Base-by-base conservation (phyloP, 2,888 invertebrate genomes). In the Drosophila macrothrix region DNA sequence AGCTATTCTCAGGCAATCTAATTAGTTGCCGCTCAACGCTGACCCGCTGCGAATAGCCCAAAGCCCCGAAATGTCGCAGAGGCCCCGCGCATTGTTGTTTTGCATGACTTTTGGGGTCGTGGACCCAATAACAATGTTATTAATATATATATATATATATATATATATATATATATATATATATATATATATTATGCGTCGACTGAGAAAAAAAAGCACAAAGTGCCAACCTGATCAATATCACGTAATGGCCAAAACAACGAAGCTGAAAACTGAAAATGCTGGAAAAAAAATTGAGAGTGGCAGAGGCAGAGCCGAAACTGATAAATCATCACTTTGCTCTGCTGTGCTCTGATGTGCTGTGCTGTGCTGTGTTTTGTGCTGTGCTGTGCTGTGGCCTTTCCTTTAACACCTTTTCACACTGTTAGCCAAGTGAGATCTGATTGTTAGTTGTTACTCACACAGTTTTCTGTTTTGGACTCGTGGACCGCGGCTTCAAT, bases 191-290 rank as follows among this genome's bases (percentile, higher is more conserved):
- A 19, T 58, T 43, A 31, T 49, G 22, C 55, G 52, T 41, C 22
- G 37, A 56, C 39, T 35, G 56, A 56, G 37, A 12, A 58, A 61
- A 61, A 56, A 53, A n/a, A 33, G 2, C 54, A 35, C 55, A 52
- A 60, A 50, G 33, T 43, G 58, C 49, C 56, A 56, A 79, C 63
- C 65, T 82, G 85, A 76, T 82, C 69, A 53, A 82, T 82, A 82
- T 76, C 80, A 76, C 82, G 83, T 79, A 76, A 69, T 69, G 60
- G 53, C 52, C 65, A 39, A 56, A 59, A 22, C 39, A 52, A 41
- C 49, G 31, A 59, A 46, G n/a, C 33, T 31, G 31, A 31, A 31
- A 31, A 37, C 49, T 19, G 14, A 61, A 29, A 60, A 29, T 56
- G n/a, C 37, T 33, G n/a, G 50, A 43, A 59, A 54, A 50, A 46